These are phyloP conservation scores for Acanthochromis polyacanthus DNA, from an alignment of 2,113 vertebrate species.

Conservation along the genomic window DNA sequence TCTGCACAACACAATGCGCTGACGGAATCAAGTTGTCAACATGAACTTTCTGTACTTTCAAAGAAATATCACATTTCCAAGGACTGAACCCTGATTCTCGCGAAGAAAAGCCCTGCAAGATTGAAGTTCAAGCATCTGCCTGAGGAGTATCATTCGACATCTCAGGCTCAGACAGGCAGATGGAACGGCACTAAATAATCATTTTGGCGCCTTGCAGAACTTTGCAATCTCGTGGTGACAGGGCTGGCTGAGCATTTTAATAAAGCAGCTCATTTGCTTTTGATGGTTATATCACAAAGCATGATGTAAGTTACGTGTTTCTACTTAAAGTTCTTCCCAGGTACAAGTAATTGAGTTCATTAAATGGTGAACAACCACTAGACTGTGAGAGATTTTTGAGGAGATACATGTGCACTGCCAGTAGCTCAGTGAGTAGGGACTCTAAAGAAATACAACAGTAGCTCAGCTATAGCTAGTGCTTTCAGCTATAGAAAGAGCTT, in stretches of 20 bases:
- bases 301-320: conserved; percentile 18
- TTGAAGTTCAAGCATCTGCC: conserved; percentile 22
- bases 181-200: background rate
- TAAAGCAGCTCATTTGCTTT: conserved; percentile 13
- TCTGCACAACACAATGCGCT: background rate
- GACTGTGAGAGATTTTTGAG: conserved; percentile 28
- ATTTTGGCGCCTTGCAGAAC: background rate
- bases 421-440: conserved; percentile 7
- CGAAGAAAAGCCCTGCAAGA: background rate
- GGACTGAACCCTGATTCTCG: background rate
- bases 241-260: conserved; percentile 4
- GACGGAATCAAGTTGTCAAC: conserved; percentile 7
- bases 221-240: background rate
- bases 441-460: conserved; percentile 18
- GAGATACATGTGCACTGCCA: conserved; percentile 24
- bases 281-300: conserved; percentile 1
- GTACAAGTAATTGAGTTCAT: conserved; percentile 35
- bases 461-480: conserved; percentile 33
- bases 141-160: conserved; percentile 10
- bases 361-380: conserved; percentile 24
- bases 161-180: background rate
- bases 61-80: conserved; percentile 11
- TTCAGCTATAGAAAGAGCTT: conserved; percentile 47
- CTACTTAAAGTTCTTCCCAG: conserved; percentile 2
- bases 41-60: conserved; percentile 3